Percentiles rank a stretch among this genome's conserved stretches.
Conservation (phyloP, 2,113 vertebrate genomes). For the Nothobranchius kuhntae region DNA sequence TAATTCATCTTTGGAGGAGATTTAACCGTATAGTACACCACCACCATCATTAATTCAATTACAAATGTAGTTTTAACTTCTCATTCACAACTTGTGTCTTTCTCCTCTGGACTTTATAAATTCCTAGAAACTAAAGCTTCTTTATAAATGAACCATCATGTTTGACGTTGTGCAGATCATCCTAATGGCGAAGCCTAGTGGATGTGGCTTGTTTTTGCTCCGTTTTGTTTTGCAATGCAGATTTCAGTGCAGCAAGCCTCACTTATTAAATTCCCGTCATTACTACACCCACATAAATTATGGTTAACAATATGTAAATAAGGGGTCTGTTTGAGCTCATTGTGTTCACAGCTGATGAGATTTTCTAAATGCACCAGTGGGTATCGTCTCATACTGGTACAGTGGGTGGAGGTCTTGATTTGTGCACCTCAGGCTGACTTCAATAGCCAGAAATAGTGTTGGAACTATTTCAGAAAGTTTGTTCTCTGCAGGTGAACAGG, state of each 20-base stretch:
- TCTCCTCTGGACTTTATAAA: not conserved
- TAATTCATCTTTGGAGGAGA: not conserved
- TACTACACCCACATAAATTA: conserved; percentile 27
- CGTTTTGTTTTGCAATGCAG: conserved; percentile 50
- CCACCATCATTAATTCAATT: conserved; percentile 2
- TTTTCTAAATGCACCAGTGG: conserved; percentile 20
- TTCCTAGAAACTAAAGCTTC: not conserved
- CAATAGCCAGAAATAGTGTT: conserved; percentile 9
- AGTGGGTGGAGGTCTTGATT: not conserved
- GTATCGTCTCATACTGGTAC: not conserved
- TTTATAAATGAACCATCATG: conserved; percentile 4
- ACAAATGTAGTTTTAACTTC: not conserved
- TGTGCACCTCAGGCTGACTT: not conserved
- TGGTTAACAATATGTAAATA: conserved; percentile 48
- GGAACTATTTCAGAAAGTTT: not conserved
- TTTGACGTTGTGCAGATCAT: not conserved
- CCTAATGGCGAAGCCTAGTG: conserved; percentile 7
- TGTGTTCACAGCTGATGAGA: conserved; percentile 11
- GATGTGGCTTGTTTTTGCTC: conserved; percentile 12
- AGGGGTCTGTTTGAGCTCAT: conserved; percentile 9
- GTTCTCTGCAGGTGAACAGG: not conserved
- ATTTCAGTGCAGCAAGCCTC: conserved; percentile 26
- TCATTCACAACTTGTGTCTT: not conserved
- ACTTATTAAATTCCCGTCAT: conserved; percentile 4
- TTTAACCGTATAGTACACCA: not conserved